Evolutionary conservation across 1,140 invertebrate species (phyloP), one percentile per base, ranked within the genome.

Genomic region (Ditylenchus dipsaci): DNA sequence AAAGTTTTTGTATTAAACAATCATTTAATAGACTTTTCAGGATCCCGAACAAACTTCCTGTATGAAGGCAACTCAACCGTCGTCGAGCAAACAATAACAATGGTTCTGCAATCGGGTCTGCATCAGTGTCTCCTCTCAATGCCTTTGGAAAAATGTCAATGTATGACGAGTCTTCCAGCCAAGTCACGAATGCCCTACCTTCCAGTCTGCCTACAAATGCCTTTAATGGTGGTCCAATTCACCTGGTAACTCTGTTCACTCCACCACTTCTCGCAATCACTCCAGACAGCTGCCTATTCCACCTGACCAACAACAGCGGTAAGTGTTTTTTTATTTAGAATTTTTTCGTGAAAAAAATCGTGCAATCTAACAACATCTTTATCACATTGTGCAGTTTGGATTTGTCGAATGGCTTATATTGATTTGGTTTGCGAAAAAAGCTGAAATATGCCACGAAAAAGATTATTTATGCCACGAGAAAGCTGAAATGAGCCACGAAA

Each of bases 241-340:
- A 26, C n/a, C 49, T 53, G 49, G 3, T 21, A 53, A 3, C 15
- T 26, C 49, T 17, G 8, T 53, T 21, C 49, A 53, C 23, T 21
- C n/a, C 15, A 8, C 49, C 23, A 26, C 49, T 26, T 53, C 49
- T 53, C 49, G 49, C 49, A 53, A 3, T 26, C 49, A 53, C 23
- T 53, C 60, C 23, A 45, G 43, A 65, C 67, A 33, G 30, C 58
- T 78, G 58, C 76, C 79, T 15, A 75, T 78, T 56, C 76, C 76
- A 19, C 47, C 65, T 26, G 77, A 80, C 30, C 76, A 77, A 21
- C 76, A 80, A 65, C 76, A 80, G 60, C 53, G 74, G 73, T 75
- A 42, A n/a, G 19, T 38, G 3, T 15, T 38, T 23, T 63, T 67
- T n/a, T n/a, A n/a, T 42, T 21, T 42, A 64, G 0, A 3, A 45